Conservation (phyloP, 1,140 invertebrate species). For the Camponotus pennsylvanicus region DNA sequence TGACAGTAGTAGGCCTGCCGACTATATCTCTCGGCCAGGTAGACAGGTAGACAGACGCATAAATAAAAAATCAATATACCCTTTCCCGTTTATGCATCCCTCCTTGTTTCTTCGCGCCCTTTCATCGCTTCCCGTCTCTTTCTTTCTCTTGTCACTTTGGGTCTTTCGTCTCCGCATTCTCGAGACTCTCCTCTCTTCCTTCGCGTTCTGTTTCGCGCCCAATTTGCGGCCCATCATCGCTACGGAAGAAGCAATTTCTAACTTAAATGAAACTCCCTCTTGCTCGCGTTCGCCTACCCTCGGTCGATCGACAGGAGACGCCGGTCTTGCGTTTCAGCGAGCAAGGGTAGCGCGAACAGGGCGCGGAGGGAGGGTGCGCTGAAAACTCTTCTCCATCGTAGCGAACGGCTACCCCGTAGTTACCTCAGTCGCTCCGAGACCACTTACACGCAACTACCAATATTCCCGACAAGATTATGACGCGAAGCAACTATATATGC, state of each 20-base stretch:
- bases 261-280: slow-evolving; percentile 86
- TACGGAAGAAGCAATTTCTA: slow-evolving; percentile 87
- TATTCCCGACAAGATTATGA: slow-evolving; percentile 61
- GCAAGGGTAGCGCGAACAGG: slow-evolving; percentile 34
- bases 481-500: slow-evolving; percentile 46
- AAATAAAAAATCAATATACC: slow-evolving; percentile 74
- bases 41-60: slow-evolving; percentile 49
- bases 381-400: slow-evolving; percentile 63
- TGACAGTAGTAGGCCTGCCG: not conserved
- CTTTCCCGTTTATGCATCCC: slow-evolving; percentile 40
- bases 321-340: slow-evolving; percentile 65
- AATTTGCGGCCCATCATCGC: slow-evolving; percentile 86
- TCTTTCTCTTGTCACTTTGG: slow-evolving; percentile 4
- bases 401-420: slow-evolving; percentile 40
- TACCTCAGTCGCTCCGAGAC: slow-evolving; percentile 3
- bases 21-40: slow-evolving; percentile 13
- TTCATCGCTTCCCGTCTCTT: not conserved
- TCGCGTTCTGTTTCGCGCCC: slow-evolving; percentile 83
- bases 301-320: slow-evolving; percentile 71
- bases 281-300: slow-evolving; percentile 56
- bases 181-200: slow-evolving; percentile 58
- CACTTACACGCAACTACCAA: slow-evolving; percentile 64
- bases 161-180: slow-evolving; percentile 55
- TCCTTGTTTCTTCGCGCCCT: slow-evolving; percentile 14
- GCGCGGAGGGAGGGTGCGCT: slow-evolving; percentile 34